Percentiles rank a stretch among this genome's conserved stretches.
phyloP scores from a whole-genome alignment of 1,140 invertebrate species.

The Paracyclopina nana region DNA sequence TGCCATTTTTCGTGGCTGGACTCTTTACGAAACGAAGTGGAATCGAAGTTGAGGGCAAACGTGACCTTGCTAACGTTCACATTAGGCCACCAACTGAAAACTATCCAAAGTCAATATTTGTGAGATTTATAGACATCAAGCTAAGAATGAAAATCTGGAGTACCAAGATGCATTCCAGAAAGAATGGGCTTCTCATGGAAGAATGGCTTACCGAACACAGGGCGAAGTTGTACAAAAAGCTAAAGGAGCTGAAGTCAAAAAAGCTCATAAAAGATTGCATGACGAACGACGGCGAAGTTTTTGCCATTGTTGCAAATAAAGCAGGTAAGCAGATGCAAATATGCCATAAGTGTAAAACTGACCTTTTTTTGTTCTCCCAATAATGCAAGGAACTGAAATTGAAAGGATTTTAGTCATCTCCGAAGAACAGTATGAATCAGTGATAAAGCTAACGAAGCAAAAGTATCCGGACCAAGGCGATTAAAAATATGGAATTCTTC shows the following conservation, averaged over 20 bases:
- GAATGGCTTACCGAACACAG: conserved; percentile 10
- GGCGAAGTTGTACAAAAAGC: conserved; percentile 3
- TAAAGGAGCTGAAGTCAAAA: neutral
- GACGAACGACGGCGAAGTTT: conserved; percentile 10
- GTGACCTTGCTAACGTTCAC: neutral
- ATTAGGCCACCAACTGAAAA: neutral
- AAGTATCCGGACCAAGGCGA: no score
- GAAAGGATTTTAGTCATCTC: no score
- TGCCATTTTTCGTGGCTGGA: neutral
- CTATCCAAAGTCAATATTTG: neutral
- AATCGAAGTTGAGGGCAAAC: neutral
- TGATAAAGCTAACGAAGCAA: no score
- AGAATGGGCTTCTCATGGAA: conserved; percentile 8
- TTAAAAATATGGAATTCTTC: no score
- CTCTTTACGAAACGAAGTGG: conserved; percentile 4
- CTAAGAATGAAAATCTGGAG: neutral
- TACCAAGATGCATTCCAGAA: neutral
- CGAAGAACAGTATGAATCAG: no score
- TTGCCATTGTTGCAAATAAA: neutral
- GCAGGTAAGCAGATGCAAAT: no score
- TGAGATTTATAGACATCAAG: neutral
- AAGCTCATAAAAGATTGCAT: neutral
- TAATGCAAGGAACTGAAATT: no score
- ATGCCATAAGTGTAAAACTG: no score
- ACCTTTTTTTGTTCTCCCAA: no score